phyloP scores from a whole-genome alignment of 2,888 invertebrate species.

The Melanostoma mellinum region DNA sequence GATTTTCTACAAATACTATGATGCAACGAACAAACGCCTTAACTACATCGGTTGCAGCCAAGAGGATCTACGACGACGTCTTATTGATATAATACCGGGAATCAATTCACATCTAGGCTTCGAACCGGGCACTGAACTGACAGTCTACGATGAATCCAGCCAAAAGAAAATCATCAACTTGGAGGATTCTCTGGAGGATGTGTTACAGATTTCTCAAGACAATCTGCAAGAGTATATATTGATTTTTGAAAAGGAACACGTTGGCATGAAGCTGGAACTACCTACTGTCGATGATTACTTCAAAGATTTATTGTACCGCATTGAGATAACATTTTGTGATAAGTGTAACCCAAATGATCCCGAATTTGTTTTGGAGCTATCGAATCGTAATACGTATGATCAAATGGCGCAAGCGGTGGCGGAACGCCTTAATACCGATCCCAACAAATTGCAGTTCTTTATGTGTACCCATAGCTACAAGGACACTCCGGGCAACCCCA shows the following conservation, averaged over 20 bases:
- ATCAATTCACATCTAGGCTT: constrained; percentile 95
- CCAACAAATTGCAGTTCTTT: constrained; percentile 97
- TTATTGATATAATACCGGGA: constrained; percentile 92
- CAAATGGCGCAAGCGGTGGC: constrained; percentile 97
- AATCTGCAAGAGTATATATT: constrained; percentile 98
- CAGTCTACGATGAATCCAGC: constrained; percentile 90
- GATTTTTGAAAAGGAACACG: constrained; percentile 96
- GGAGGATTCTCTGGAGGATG: constrained; percentile 92
- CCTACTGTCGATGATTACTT: constrained; percentile 97
- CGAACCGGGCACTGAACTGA: constrained; percentile 91
- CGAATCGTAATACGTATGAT: constrained; percentile 96
- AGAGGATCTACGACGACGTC: constrained; percentile 91
- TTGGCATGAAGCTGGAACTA: constrained; percentile 90
- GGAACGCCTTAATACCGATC: constrained; percentile 94
- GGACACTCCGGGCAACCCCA: constrained; percentile 79
- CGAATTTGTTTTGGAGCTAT: constrained; percentile 92
- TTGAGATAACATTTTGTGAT: constrained; percentile 98
- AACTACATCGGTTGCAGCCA: constrained; percentile 97
- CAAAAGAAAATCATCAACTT: constrained; percentile 79
- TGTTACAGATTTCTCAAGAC: constrained; percentile 83
- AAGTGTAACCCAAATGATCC: constrained; percentile 96
- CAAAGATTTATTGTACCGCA: constrained; percentile 92
- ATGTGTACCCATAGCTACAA: constrained; percentile 90
- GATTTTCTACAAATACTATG: constrained; percentile 87
- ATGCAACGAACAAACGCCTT: constrained; percentile 94